Evolutionary conservation across 2,797 vertebrate genomes (phyloP).

Genomic region (Manis javanica): DNA sequence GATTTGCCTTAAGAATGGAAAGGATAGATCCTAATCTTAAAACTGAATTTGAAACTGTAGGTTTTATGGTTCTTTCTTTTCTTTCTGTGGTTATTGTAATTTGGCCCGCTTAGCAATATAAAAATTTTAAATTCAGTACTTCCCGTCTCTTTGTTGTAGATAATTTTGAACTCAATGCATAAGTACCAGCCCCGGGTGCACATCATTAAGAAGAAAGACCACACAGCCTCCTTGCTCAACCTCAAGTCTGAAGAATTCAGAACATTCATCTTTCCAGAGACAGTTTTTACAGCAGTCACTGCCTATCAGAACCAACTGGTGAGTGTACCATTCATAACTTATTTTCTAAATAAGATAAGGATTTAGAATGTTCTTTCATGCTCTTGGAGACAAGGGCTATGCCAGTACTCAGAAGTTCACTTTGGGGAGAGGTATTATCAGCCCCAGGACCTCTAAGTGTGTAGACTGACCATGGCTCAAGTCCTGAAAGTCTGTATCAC

Average conservation of each 20-base stretch:
- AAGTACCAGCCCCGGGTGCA: conserved; percentile 99
- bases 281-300: conserved; percentile 97
- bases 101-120: background rate
- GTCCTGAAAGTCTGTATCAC: background rate
- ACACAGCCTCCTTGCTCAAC: conserved; percentile 97
- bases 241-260: conserved; percentile 98
- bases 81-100: background rate
- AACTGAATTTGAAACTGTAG: background rate
- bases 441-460: background rate
- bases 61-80: background rate
- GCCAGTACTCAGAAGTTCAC: background rate
- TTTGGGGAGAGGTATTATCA: background rate
- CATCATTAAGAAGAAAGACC: conserved; percentile 99
- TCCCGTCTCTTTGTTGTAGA: conserved; percentile 86
- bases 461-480: background rate
- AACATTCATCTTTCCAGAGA: conserved; percentile 98
- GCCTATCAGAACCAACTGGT: conserved; percentile 99
- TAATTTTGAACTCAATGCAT: conserved; percentile 99
- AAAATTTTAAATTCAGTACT: background rate
- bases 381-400: background rate
- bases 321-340: conserved; percentile 81
- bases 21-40: background rate
- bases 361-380: background rate
- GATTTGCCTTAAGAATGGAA: background rate
- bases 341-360: background rate